A percentile compares a stretch with the other conserved stretches of the same genome.
phyloP scores from a whole-genome alignment of 2,113 vertebrate genomes.

The Aspidoscelis tigris region DNA sequence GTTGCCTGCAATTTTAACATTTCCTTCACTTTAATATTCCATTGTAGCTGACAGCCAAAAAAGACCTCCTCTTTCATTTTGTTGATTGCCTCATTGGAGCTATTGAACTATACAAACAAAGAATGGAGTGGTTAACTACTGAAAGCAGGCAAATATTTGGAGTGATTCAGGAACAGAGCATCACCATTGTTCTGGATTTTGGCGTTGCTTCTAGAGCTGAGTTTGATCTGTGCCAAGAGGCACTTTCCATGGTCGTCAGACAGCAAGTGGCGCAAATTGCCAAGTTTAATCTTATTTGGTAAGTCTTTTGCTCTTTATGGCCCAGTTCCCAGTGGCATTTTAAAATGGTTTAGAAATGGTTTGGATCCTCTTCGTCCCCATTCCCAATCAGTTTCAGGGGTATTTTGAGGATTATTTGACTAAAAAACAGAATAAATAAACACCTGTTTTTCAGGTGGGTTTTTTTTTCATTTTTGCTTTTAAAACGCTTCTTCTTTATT shows the following conservation, averaged over 20 bases:
- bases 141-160: constrained; percentile 82
- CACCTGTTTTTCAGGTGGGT: too few relatives aligned
- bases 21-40: constrained; percentile 57
- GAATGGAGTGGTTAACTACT: constrained; percentile 83
- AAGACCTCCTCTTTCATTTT: constrained; percentile 74
- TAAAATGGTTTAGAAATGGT: too few relatives aligned
- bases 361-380: too few relatives aligned
- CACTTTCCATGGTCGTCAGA: constrained; percentile 74
- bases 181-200: constrained; percentile 77
- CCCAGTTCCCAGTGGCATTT: too few relatives aligned
- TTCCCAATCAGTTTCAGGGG: too few relatives aligned
- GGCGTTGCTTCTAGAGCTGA: constrained; percentile 56
- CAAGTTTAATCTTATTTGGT: constrained; percentile 82
- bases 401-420: too few relatives aligned
- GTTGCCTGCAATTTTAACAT: constrained; percentile 43
- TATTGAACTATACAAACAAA: constrained; percentile 69
- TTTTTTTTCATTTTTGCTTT: too few relatives aligned
- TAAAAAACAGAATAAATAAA: too few relatives aligned
- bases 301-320: constrained; percentile 63
- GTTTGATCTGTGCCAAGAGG: constrained; percentile 68
- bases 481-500: too few relatives aligned
- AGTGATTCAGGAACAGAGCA: constrained; percentile 78
- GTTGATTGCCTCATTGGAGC: constrained; percentile 66
- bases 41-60: constrained; percentile 81
- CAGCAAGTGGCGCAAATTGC: constrained; percentile 79